Conservation (phyloP, 2,888 invertebrate genomes). For the Agriopis aurantiaria region DNA sequence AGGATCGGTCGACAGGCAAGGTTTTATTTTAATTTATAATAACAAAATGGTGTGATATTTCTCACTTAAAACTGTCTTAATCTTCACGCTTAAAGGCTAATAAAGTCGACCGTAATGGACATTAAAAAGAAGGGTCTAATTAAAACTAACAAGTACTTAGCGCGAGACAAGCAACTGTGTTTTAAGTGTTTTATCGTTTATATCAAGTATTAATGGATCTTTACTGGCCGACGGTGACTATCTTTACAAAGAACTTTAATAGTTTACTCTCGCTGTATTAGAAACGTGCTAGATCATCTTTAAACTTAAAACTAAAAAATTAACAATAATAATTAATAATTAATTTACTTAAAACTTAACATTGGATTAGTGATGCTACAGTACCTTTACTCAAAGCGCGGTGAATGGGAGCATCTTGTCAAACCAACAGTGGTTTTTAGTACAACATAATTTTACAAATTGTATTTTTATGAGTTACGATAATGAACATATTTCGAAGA, state of each 20-base stretch:
- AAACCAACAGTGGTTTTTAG: too few species aligned
- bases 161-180: constrained; percentile 14
- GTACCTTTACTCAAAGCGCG: too few species aligned
- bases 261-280: not conserved
- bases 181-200: constrained; percentile 31
- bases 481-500: too few species aligned
- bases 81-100: constrained; percentile 8
- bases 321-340: too few species aligned
- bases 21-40: not conserved
- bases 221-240: not conserved
- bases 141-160: constrained; percentile 29
- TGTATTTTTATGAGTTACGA: too few species aligned
- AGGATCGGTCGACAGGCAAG: not conserved
- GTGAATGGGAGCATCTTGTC: too few species aligned
- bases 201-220: constrained; percentile 7
- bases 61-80: constrained; percentile 15
- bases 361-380: too few species aligned
- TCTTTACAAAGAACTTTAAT: not conserved
- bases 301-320: too few species aligned
- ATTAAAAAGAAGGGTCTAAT: constrained; percentile 28
- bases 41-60: constrained; percentile 4
- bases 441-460: too few species aligned
- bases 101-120: constrained; percentile 13
- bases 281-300: too few species aligned
- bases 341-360: too few species aligned